Evolutionary conservation across 2,888 invertebrate species (phyloP).

Genomic region (Micropterix aruncella): DNA sequence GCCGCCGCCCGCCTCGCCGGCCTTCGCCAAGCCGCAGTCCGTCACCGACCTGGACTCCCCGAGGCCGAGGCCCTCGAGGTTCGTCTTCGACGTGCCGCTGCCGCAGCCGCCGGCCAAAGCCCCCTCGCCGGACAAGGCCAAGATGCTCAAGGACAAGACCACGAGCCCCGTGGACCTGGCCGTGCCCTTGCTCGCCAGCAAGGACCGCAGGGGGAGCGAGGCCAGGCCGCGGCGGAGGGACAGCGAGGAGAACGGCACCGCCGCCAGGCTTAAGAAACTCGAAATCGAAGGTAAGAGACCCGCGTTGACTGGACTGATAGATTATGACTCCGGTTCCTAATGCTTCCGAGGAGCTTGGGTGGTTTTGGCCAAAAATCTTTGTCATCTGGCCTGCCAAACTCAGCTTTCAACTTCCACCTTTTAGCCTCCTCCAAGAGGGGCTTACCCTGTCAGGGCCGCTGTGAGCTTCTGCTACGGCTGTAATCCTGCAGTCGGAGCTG

Average conservation of each 20-base stretch:
- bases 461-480: too few species aligned
- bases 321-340: too few species aligned
- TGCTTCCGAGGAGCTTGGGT: too few species aligned
- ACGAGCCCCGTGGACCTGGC: background rate
- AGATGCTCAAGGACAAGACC: background rate
- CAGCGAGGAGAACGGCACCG: background rate
- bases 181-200: too few species aligned
- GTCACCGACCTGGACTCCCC: conserved; percentile 31
- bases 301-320: too few species aligned
- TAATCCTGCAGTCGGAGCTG: too few species aligned
- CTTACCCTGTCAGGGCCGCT: too few species aligned
- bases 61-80: conserved; percentile 27
- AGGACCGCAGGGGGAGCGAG: background rate
- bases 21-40: conserved; percentile 32
- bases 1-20: conserved; percentile 24
- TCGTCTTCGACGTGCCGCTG: conserved; percentile 31
- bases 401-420: too few species aligned
- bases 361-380: too few species aligned
- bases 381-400: too few species aligned
- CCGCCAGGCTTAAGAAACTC: background rate
- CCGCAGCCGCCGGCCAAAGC: conserved; percentile 19
- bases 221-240: background rate
- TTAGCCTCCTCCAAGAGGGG: too few species aligned
- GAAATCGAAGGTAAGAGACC: background rate
- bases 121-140: background rate